Percentiles rank a stretch among this genome's conserved stretches.
phyloP scores from a whole-genome alignment of 2,113 vertebrate species.

The Saiga tatarica region DNA sequence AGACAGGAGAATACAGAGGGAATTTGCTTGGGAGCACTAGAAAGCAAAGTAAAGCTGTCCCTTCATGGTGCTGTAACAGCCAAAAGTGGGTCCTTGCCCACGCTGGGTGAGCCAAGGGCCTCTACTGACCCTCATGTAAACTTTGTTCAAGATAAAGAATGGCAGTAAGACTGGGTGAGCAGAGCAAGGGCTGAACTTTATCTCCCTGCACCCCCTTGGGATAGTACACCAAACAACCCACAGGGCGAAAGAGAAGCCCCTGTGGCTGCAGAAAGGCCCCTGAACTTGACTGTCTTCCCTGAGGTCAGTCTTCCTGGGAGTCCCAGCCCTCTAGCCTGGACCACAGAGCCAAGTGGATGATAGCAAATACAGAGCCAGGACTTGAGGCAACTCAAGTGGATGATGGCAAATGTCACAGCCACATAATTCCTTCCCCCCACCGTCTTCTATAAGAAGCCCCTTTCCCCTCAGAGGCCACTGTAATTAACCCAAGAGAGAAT shows the following conservation, averaged over 20 bases:
- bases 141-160: not conserved
- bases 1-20: not conserved
- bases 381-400: not conserved
- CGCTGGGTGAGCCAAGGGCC: not conserved
- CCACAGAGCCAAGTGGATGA: not conserved
- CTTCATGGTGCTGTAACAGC: not conserved
- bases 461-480: conserved; percentile 40
- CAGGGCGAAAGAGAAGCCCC: rapidly evolving
- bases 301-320: not conserved
- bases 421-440: not conserved
- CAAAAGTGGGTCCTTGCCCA: not conserved
- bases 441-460: not conserved
- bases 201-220: rapidly evolving
- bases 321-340: not conserved
- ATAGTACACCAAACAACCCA: not conserved
- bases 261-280: not conserved
- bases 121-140: not conserved
- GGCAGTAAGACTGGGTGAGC: not conserved
- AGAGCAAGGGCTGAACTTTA: not conserved
- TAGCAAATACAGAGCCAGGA: conserved; percentile 42
- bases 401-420: conserved; percentile 48
- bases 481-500: conserved; percentile 66
- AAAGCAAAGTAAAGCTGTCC: not conserved
- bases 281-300: not conserved
- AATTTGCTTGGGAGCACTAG: not conserved